phyloP scores from a whole-genome alignment of 1,140 invertebrate genomes.

The Drosophila bocqueti region DNA sequence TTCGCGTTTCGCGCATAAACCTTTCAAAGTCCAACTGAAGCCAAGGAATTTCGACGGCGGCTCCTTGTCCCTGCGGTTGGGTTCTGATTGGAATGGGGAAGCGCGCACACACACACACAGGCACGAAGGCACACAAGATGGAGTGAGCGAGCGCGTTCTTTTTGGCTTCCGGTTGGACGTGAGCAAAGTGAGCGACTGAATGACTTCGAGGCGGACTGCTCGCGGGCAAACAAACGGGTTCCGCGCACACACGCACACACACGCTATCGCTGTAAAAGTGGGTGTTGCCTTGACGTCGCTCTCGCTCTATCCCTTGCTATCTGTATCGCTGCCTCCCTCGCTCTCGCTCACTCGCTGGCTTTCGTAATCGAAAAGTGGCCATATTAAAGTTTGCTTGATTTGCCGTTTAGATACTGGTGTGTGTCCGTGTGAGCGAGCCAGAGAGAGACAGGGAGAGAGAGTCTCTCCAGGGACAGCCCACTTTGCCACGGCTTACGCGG shows the following conservation, averaged over 20 bases:
- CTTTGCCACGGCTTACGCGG: constrained; percentile 64
- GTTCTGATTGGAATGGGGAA: constrained; percentile 79
- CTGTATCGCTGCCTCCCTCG: constrained; percentile 9
- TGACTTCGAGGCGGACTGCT: constrained; percentile 27
- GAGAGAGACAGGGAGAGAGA: neutral
- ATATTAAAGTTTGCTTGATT: constrained; percentile 82
- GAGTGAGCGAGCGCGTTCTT: constrained; percentile 61
- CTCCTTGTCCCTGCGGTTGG: constrained; percentile 34
- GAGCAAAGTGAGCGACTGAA: constrained; percentile 64
- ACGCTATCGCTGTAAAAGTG: constrained; percentile 63
- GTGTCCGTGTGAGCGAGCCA: constrained; percentile 8
- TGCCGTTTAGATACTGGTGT: constrained; percentile 73
- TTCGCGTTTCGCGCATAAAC: constrained; percentile 49
- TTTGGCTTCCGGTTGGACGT: constrained; percentile 78
- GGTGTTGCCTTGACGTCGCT: constrained; percentile 65
- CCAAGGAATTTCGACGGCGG: constrained; percentile 51
- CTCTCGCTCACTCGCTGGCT: constrained; percentile 24
- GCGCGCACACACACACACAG: constrained; percentile 10
- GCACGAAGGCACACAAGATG: constrained; percentile 50
- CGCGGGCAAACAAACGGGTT: constrained; percentile 78
- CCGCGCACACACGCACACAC: constrained; percentile 26
- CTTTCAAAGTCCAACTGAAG: constrained; percentile 61
- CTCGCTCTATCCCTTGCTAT: constrained; percentile 15
- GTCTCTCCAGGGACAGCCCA: constrained; percentile 71
- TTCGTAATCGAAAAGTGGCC: constrained; percentile 75